A percentile compares a stretch with the other conserved stretches of the same genome.
Evolutionary conservation across 2,888 invertebrate genomes (phyloP).

Genomic region (Erpobdella octoculata): DNA sequence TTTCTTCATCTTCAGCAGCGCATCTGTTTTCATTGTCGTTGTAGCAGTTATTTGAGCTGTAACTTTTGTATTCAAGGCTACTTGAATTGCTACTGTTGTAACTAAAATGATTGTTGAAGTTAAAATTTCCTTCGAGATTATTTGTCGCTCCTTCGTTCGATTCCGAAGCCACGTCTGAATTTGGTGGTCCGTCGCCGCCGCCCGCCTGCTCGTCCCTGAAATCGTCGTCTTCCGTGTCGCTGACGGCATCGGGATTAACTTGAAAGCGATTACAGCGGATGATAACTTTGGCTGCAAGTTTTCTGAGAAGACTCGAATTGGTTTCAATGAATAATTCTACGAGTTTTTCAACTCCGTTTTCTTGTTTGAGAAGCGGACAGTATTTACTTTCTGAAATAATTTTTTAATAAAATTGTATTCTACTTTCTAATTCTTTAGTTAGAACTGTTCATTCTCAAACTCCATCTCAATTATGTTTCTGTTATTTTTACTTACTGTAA

Average conservation of each 20-base stretch:
- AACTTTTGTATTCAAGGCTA: no score
- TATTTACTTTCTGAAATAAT: slow-evolving; percentile 72
- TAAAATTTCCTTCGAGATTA: no score
- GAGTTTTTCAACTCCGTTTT: slow-evolving; percentile 72
- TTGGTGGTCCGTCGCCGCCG: background rate
- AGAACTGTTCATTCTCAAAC: background rate
- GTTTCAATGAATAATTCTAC: slow-evolving; percentile 51
- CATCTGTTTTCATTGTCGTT: no score
- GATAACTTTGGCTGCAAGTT: slow-evolving; percentile 37
- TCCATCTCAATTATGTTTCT: background rate
- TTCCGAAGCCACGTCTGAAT: no score
- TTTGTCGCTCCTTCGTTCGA: no score
- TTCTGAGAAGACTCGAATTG: slow-evolving; percentile 38
- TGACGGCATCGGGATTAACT: background rate
- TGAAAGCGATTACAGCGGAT: slow-evolving; percentile 17
- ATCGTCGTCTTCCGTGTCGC: slow-evolving; percentile 3
- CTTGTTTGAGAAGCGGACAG: slow-evolving; percentile 74
- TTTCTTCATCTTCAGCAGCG: no score
- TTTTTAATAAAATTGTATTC: background rate
- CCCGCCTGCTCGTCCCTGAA: background rate
- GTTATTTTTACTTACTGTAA: slow-evolving; percentile 65
- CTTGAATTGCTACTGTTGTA: no score
- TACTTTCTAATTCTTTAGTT: no score
- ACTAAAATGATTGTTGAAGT: no score
- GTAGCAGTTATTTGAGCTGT: no score